These are phyloP conservation scores for Piscicola geometra DNA, from an alignment of 2,888 invertebrate species.

Conservation along the genomic window DNA sequence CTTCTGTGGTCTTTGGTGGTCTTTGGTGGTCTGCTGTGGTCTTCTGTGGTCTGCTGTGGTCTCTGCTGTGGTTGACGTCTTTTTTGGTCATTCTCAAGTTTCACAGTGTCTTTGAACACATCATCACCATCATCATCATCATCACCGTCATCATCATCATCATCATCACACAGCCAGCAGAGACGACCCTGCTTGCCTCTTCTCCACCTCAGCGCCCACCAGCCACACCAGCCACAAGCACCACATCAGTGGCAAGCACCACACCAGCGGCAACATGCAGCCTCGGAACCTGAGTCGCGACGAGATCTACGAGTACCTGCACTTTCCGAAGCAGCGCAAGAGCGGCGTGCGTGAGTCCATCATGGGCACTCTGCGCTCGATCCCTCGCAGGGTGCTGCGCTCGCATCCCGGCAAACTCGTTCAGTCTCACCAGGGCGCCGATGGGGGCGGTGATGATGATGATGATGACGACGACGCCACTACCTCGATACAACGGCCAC, in stretches of 20 bases:
- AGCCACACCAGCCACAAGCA: neutral
- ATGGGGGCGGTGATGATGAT: too few relatives aligned
- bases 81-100: too few relatives aligned
- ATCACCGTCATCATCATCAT: too few relatives aligned
- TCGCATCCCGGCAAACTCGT: neutral
- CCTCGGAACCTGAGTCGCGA: too few relatives aligned
- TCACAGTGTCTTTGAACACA: neutral
- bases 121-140: neutral
- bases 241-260: too few relatives aligned
- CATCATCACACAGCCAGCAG: too few relatives aligned
- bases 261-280: too few relatives aligned
- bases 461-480: neutral
- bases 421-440: too few relatives aligned
- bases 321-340: neutral
- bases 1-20: too few relatives aligned
- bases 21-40: too few relatives aligned
- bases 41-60: too few relatives aligned
- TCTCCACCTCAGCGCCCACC: neutral
- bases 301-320: neutral
- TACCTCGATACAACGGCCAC: neutral
- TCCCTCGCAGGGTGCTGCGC: neutral
- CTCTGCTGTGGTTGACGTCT: too few relatives aligned
- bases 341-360: neutral
- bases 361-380: neutral
- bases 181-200: neutral